Evolutionary conservation across 2,113 vertebrate genomes (phyloP).

Genomic region (Phrynosoma blainvillii): DNA sequence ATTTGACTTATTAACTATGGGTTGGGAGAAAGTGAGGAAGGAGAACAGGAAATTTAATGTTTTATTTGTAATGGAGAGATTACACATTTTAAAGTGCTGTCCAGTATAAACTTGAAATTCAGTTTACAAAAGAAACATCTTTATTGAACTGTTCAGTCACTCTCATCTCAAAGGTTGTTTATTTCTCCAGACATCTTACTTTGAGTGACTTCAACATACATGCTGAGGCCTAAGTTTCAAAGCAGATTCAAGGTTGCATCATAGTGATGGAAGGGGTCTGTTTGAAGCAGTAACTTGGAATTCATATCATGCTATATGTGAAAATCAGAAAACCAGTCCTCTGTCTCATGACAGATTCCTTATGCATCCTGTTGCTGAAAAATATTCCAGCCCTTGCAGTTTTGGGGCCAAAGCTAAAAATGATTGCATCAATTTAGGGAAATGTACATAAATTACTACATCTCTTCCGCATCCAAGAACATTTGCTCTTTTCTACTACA

Average conservation of each 20-base stretch:
- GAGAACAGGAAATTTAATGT: too few relatives aligned
- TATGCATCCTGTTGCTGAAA: not conserved
- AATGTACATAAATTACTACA: not conserved
- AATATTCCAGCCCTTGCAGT: not conserved
- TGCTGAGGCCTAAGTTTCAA: not conserved
- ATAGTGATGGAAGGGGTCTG: not conserved
- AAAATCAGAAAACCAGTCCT: not conserved
- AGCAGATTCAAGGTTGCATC: not conserved
- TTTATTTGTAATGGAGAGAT: too few relatives aligned
- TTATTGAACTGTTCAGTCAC: not conserved
- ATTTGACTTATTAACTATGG: too few relatives aligned
- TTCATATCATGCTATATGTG: not conserved
- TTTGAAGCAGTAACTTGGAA: not conserved
- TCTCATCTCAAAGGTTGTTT: not conserved
- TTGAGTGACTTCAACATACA: not conserved
- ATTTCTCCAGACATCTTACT: not conserved
- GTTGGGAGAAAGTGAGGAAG: too few relatives aligned
- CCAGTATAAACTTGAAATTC: not conserved
- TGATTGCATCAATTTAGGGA: not conserved
- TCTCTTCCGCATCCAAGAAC: not conserved
- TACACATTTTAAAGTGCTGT: too few relatives aligned
- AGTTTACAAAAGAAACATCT: not conserved
- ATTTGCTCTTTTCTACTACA: not conserved
- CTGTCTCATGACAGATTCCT: not conserved
- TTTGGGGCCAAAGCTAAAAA: not conserved